These are phyloP conservation scores for Protonibea diacanthus DNA, from an alignment of 2,797 vertebrate species.

Conservation along the genomic window DNA sequence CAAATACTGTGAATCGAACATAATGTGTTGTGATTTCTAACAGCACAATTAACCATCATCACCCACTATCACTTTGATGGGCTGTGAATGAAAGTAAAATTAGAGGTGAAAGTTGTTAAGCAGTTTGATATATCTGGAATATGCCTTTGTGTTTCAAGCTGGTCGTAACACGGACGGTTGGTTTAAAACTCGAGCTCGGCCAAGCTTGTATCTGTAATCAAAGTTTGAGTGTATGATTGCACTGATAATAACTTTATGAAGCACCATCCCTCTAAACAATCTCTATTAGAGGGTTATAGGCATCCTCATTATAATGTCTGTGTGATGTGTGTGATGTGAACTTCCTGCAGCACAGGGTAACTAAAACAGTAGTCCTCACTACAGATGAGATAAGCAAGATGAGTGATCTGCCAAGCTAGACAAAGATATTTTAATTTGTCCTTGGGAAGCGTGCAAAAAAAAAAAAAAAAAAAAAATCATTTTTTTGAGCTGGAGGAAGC, in stretches of 20 bases:
- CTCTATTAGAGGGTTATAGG: conserved; percentile 15
- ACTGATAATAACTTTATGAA: conserved; percentile 12
- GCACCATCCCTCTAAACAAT: neutral
- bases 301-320: conserved; percentile 4
- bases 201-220: conserved; percentile 25
- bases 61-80: conserved; percentile 17
- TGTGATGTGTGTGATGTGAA: conserved; percentile 33
- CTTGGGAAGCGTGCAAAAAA: conserved; percentile 68
- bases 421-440: conserved; percentile 74
- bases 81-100: neutral
- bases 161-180: conserved; percentile 19
- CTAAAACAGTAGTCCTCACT: conserved; percentile 41
- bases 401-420: conserved; percentile 67
- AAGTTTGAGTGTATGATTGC: conserved; percentile 16
- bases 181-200: conserved; percentile 21
- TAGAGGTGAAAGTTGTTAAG: neutral
- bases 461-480: conserved; percentile 47
- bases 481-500: conserved; percentile 71
- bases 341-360: conserved; percentile 47
- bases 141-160: conserved; percentile 17
- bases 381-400: conserved; percentile 62
- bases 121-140: conserved; percentile 16
- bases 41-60: conserved; percentile 16
- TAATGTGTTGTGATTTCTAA: neutral
- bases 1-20: conserved; percentile 1